These are phyloP conservation scores for Charanyca ferruginea DNA, from an alignment of 2,888 invertebrate species.

Conservation along the genomic window DNA sequence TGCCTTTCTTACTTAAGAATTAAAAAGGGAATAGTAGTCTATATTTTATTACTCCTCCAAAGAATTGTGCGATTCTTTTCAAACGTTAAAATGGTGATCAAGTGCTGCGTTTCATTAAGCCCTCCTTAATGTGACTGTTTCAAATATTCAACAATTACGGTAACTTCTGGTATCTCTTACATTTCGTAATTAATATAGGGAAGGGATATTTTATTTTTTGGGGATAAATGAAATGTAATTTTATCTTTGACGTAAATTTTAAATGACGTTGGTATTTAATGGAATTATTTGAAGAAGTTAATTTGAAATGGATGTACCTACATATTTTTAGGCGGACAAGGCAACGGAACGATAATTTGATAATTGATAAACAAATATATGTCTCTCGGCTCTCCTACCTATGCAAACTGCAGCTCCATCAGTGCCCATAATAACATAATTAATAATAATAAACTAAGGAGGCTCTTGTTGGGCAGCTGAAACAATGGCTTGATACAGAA, in stretches of 20 bases:
- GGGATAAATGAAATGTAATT: background rate
- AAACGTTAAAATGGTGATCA: conserved; percentile 59
- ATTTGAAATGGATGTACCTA: background rate
- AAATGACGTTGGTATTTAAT: background rate
- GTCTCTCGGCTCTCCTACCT: too few relatives aligned
- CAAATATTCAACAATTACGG: conserved; percentile 56
- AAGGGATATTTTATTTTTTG: conserved; percentile 27
- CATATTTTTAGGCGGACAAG: too few relatives aligned
- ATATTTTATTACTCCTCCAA: conserved; percentile 73
- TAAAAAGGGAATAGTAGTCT: conserved; percentile 72
- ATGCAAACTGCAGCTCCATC: too few relatives aligned
- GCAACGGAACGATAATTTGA: too few relatives aligned
- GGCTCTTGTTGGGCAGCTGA: too few relatives aligned
- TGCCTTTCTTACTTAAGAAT: conserved; percentile 80
- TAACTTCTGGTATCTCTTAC: conserved; percentile 23
- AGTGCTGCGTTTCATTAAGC: conserved; percentile 54
- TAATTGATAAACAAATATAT: too few relatives aligned
- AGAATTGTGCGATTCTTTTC: conserved; percentile 74
- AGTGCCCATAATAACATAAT: too few relatives aligned
- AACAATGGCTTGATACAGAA: too few relatives aligned
- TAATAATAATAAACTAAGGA: too few relatives aligned
- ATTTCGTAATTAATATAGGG: conserved; percentile 50
- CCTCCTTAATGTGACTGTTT: conserved; percentile 44
- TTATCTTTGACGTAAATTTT: conserved; percentile 9
- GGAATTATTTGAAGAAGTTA: background rate